phyloP scores from a whole-genome alignment of 2,888 invertebrate genomes.

The Lasius fuliginosus region DNA sequence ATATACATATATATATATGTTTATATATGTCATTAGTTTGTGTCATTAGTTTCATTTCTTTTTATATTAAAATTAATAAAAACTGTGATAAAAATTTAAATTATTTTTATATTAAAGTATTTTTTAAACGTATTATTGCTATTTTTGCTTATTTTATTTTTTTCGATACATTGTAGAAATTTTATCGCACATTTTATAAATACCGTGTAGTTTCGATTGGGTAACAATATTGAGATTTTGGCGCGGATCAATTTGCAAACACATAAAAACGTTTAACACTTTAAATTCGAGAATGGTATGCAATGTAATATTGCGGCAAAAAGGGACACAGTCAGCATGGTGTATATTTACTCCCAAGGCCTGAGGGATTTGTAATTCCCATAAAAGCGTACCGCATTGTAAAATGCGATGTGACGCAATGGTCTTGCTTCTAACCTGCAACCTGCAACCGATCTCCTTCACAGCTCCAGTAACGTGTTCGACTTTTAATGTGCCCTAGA shows the following conservation, averaged over 20 bases:
- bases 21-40: too few species aligned
- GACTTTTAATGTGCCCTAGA: neutral
- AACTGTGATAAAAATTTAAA: neutral
- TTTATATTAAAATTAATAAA: conserved; percentile 9
- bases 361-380: conserved; percentile 70
- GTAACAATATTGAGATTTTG: conserved; percentile 10
- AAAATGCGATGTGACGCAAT: conserved; percentile 72
- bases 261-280: conserved; percentile 2
- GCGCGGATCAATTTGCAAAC: neutral
- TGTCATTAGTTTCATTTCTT: neutral
- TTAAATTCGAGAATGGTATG: conserved; percentile 20
- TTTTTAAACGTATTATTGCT: neutral
- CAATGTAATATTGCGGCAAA: neutral
- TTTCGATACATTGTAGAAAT: conserved; percentile 4
- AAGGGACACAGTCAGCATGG: conserved; percentile 60
- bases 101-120: conserved; percentile 7
- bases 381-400: conserved; percentile 61
- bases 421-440: conserved; percentile 64
- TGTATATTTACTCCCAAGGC: conserved; percentile 53
- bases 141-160: neutral
- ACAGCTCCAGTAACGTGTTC: conserved; percentile 37
- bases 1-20: neutral
- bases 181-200: neutral
- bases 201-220: neutral
- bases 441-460: conserved; percentile 67